phyloP scores from a whole-genome alignment of 2,888 invertebrate species.

The Nezara viridula region DNA sequence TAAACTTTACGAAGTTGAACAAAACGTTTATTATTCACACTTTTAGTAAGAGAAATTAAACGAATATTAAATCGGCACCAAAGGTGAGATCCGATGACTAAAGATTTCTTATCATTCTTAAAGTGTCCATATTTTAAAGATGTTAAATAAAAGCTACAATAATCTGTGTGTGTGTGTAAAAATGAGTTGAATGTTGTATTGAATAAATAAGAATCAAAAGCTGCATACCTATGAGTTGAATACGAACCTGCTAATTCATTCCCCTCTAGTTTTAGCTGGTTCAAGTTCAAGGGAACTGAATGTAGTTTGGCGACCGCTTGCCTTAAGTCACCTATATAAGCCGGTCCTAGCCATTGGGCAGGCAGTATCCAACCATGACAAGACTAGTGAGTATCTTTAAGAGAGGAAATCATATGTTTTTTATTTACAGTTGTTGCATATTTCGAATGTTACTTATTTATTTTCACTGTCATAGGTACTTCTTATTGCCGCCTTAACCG shows the following conservation, averaged over 20 bases:
- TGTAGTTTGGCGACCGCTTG: conserved; percentile 33
- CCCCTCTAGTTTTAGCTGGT: not conserved
- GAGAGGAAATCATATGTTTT: not conserved
- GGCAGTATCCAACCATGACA: not conserved
- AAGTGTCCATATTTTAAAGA: too few species aligned
- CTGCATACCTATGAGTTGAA: not conserved
- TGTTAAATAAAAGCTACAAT: too few species aligned
- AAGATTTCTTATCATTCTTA: too few species aligned
- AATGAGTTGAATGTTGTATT: too few species aligned
- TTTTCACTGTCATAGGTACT: not conserved
- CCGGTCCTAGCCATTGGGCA: not conserved
- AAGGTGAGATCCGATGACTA: too few species aligned
- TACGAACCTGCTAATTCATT: not conserved
- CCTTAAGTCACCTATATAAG: not conserved
- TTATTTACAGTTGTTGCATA: not conserved
- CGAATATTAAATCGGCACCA: too few species aligned
- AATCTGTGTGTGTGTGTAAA: too few species aligned
- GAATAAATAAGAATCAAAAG: too few species aligned
- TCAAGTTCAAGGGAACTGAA: conserved; percentile 10
- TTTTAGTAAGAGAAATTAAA: too few species aligned
- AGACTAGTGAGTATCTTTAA: conserved; percentile 18
- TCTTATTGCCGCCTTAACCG: not conserved
- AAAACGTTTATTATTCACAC: too few species aligned
- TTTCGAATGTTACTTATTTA: not conserved
- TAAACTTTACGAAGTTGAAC: too few species aligned